These are phyloP conservation scores for Schlechtendalia chinensis DNA, from an alignment of 1,140 invertebrate species.

Conservation along the genomic window DNA sequence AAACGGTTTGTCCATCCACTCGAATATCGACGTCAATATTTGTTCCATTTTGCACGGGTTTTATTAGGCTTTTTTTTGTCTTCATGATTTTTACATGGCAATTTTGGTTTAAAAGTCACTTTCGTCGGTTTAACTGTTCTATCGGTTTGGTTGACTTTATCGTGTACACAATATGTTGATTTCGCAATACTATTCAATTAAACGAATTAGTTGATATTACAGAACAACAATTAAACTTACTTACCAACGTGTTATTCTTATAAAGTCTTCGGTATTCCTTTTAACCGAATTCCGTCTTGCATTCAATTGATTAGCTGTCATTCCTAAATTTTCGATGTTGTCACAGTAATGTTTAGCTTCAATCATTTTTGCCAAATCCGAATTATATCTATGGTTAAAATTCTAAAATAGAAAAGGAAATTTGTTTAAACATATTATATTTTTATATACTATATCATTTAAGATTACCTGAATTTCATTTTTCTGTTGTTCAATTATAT, in stretches of 20 bases:
- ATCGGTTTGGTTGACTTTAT: not conserved
- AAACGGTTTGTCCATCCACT: not conserved
- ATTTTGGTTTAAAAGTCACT: not conserved
- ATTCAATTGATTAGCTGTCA: too few relatives aligned
- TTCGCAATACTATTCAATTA: not conserved
- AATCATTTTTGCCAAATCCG: conserved; percentile 65
- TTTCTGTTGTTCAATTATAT: too few relatives aligned
- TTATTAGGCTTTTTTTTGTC: too few relatives aligned
- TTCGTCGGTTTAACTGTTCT: not conserved
- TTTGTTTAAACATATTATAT: too few relatives aligned
- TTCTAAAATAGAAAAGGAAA: conserved; percentile 4
- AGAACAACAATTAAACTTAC: too few relatives aligned
- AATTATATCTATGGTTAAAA: conserved; percentile 63
- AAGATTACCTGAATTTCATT: conserved; percentile 65
- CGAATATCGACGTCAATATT: not conserved
- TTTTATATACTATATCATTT: not conserved
- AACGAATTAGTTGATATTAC: too few relatives aligned
- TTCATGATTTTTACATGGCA: too few relatives aligned
- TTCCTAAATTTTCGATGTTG: not conserved
- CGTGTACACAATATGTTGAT: not conserved
- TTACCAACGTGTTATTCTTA: not conserved
- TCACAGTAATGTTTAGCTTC: not conserved
- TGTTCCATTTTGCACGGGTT: too few relatives aligned
- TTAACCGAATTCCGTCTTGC: not conserved
- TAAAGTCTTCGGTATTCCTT: conserved; percentile 12